Base-by-base conservation (phyloP, 2,797 vertebrate genomes). In the Semaprochilodus insignis region DNA sequence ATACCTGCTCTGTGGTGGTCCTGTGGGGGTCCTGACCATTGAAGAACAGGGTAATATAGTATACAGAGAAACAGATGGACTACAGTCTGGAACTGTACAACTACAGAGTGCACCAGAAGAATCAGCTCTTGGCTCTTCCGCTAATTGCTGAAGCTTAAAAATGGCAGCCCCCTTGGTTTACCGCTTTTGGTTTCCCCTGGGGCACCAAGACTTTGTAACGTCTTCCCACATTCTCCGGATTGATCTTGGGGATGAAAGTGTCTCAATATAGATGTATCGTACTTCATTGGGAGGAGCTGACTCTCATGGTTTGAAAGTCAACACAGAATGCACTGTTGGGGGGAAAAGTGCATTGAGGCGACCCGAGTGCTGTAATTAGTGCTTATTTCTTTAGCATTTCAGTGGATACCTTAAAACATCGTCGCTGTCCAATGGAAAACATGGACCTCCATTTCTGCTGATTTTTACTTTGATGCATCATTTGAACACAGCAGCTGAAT, bases 121-220 rank as follows among this genome's bases (percentile, higher is more conserved):
- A 87, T 83, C 52, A 83, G 77, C 74, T 85, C 79, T 70, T 60
- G 69, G 76, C 62, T 79, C 57, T 81, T 81, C 80, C 62, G 71
- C 71, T 83, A 79, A 79, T 83, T 79, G 65, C 48, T 17, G 60
- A 73, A 27, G 69, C 75, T 73, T 70, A 71, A 34, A 83, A 88
- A 86, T 88, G 80, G 81, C 80, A 84, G 55, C 51, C 36, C 21
- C 48, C 77, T 65, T 65, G 73, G 78, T 85, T 83, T 80, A 85
- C 44, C 36, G 77, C 36, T 78, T 65, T 67, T 71, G 31, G 48
- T 72, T 87, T 80, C 73, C 80, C 81, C 80, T 55, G 25, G 77
- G 82, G 78, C 70, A 62, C 23, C 21, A 52, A 83, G 71, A 77
- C 65, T 70, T 78, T 79, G 77, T 62, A 72, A 81, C 84, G 78